These are phyloP conservation scores for Drosophila triauraria DNA, from an alignment of 1,140 invertebrate species.

Conservation along the genomic window DNA sequence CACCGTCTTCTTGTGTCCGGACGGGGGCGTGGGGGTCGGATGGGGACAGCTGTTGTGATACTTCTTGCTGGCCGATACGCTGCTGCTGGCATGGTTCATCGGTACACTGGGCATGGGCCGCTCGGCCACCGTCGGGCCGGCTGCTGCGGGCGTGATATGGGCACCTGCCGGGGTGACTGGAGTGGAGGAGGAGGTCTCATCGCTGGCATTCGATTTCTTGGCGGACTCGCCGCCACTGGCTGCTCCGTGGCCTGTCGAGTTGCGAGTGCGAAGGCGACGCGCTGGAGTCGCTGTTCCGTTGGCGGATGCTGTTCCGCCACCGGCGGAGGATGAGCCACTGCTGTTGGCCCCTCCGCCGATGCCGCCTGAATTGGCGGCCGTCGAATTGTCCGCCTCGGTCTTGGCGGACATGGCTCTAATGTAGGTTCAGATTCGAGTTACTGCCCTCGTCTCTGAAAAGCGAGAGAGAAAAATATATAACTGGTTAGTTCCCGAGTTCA, in stretches of 20 bases:
- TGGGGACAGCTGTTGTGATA: slow-evolving; percentile 82
- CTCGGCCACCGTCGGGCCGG: slow-evolving; percentile 38
- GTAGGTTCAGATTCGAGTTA: slow-evolving; percentile 43
- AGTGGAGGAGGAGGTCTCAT: slow-evolving; percentile 32
- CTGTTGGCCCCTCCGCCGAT: slow-evolving; percentile 23
- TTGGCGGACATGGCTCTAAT: slow-evolving; percentile 70
- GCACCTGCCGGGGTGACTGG: slow-evolving; percentile 9
- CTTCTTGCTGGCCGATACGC: slow-evolving; percentile 74
- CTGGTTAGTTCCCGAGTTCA: slow-evolving; percentile 1
- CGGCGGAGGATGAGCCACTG: slow-evolving; percentile 25
- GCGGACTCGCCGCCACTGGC: slow-evolving; percentile 76
- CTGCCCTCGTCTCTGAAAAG: slow-evolving; percentile 54
- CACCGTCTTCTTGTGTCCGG: slow-evolving; percentile 63
- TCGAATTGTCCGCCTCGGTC: slow-evolving; percentile 61
- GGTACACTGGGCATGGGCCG: slow-evolving; percentile 73
- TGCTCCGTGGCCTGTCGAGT: slow-evolving; percentile 69
- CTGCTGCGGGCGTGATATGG: slow-evolving; percentile 2
- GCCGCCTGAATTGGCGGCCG: slow-evolving; percentile 45
- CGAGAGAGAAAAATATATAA: slow-evolving; percentile 10
- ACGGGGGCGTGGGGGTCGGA: slow-evolving; percentile 56
- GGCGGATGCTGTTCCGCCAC: slow-evolving; percentile 15
- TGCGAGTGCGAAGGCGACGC: slow-evolving; percentile 77
- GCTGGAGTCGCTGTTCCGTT: slow-evolving; percentile 73
- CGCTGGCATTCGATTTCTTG: slow-evolving; percentile 52
- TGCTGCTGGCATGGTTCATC: slow-evolving; percentile 78